Conservation (phyloP, 1,140 invertebrate genomes). For the Macrobrachium rosenbergii region DNA sequence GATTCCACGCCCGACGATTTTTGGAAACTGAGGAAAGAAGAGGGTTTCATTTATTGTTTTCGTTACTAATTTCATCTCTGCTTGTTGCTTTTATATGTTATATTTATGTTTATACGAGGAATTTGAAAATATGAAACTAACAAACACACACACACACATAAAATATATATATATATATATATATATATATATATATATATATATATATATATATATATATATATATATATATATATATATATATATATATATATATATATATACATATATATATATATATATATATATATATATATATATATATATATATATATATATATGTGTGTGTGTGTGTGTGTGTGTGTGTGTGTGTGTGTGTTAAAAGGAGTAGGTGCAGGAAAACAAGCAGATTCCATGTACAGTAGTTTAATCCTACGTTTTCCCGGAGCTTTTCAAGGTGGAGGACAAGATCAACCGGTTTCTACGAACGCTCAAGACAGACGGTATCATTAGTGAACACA, state of each 20-base stretch:
- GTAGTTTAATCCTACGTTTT: too few species aligned
- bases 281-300: slow-evolving; percentile 27
- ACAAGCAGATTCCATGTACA: too few species aligned
- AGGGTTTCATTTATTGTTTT: neutral
- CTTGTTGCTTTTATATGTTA: neutral
- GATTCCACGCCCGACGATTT: neutral
- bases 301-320: slow-evolving; percentile 21
- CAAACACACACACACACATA: neutral
- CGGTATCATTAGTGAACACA: too few species aligned
- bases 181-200: slow-evolving; percentile 15
- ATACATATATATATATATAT: slow-evolving; percentile 27
- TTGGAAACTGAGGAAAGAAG: neutral
- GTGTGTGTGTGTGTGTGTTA: too few species aligned
- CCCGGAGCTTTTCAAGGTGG: too few species aligned
- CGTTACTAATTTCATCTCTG: neutral
- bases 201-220: slow-evolving; percentile 27
- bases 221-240: neutral
- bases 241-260: slow-evolving; percentile 14
- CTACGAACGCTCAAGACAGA: too few species aligned
- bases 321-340: too few species aligned
- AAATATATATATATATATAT: neutral
- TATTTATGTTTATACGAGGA: neutral
- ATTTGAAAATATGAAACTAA: neutral
- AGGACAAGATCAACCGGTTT: too few species aligned
- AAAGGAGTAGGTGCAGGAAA: too few species aligned